These are phyloP conservation scores for Agrotis ipsilon DNA, from an alignment of 2,888 invertebrate species.

Conservation along the genomic window DNA sequence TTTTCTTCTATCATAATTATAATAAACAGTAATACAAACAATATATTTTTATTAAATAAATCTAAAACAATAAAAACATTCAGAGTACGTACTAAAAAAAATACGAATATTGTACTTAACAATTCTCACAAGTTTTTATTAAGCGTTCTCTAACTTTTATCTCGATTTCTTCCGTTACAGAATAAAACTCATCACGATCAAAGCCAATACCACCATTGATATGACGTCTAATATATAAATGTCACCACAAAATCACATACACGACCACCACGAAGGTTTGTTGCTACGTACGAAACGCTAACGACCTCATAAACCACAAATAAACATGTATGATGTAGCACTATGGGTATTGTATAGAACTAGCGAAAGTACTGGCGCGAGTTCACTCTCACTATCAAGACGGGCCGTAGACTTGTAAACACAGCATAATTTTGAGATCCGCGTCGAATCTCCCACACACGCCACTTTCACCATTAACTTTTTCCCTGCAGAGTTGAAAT, in stretches of 20 bases:
- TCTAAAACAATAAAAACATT: neutral
- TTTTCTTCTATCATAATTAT: too few relatives aligned
- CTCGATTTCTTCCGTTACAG: constrained; percentile 4
- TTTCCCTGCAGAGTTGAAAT: constrained; percentile 1
- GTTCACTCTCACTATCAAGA: constrained; percentile 69
- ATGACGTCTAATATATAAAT: constrained; percentile 9
- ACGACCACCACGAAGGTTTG: constrained; percentile 26
- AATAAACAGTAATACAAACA: too few relatives aligned
- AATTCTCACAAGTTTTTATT: neutral
- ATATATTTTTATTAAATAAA: too few relatives aligned
- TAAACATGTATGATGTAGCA: constrained; percentile 32
- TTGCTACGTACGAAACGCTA: constrained; percentile 31
- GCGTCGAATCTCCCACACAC: constrained; percentile 28
- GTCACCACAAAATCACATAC: constrained; percentile 9
- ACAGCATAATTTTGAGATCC: constrained; percentile 54
- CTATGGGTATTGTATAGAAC: constrained; percentile 50
- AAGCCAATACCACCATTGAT: constrained; percentile 13
- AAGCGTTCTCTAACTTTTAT: neutral
- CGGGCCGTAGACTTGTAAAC: constrained; percentile 63
- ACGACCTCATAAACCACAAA: constrained; percentile 46
- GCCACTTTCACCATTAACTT: constrained; percentile 36
- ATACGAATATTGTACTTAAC: neutral
- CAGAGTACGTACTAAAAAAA: neutral
- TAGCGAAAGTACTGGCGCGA: constrained; percentile 61
- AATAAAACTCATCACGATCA: constrained; percentile 26